Evolutionary conservation across 2,113 vertebrate species (phyloP).

Genomic region (Procavia capensis): DNA sequence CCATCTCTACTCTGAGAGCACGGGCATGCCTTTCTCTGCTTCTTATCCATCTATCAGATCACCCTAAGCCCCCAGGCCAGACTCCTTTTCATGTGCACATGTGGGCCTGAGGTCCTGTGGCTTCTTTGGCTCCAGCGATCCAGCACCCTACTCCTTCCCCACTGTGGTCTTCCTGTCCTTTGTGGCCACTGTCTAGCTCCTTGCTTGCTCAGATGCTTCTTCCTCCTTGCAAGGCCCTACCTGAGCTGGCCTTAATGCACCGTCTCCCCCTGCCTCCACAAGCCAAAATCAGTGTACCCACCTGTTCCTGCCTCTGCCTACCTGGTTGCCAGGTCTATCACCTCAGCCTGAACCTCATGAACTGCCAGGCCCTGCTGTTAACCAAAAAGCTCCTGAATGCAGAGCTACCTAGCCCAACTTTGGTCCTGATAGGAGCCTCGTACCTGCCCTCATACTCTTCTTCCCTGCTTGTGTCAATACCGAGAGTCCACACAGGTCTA

Average conservation of each 20-base stretch:
- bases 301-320: background rate
- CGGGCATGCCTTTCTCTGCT: background rate
- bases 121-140: background rate
- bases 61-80: background rate
- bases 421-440: background rate
- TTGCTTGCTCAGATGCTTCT: too few species aligned
- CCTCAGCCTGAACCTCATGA: too few species aligned
- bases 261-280: background rate
- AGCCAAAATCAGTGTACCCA: too few species aligned
- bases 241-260: background rate
- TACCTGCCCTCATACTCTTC: too few species aligned
- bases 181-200: background rate
- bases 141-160: background rate
- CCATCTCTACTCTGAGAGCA: background rate
- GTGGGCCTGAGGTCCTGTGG: background rate
- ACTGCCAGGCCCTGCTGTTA: background rate
- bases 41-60: background rate
- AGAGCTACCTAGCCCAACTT: too few species aligned
- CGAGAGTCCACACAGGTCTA: background rate
- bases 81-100: background rate
- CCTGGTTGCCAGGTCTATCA: background rate
- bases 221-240: background rate
- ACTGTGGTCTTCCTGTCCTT: background rate
- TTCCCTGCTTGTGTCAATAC: background rate
- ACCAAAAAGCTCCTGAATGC: too few species aligned